Percentiles rank a stretch among this genome's conserved stretches.
phyloP scores from a whole-genome alignment of 2,797 vertebrate species.

The Adrianichthys oophorus region DNA sequence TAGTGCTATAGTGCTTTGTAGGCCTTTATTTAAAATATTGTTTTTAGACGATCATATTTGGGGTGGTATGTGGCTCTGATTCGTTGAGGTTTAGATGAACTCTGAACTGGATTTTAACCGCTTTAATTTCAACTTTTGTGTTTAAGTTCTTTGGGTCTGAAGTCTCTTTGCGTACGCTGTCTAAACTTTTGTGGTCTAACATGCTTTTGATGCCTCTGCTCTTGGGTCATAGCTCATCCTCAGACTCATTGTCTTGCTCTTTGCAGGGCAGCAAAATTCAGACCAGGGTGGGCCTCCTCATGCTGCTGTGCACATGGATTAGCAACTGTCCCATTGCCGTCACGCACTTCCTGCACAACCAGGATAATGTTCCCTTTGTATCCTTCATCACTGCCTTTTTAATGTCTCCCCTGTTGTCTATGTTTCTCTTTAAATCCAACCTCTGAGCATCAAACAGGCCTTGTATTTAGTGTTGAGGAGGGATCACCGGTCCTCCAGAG shows the following conservation, averaged over 20 bases:
- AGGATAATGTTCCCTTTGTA: constrained; percentile 98
- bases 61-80: too few species aligned
- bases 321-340: constrained; percentile 97
- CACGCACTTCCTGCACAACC: constrained; percentile 97
- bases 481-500: neutral
- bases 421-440: neutral
- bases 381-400: constrained; percentile 76
- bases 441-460: neutral
- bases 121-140: too few species aligned
- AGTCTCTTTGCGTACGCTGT: too few species aligned
- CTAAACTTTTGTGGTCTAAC: neutral
- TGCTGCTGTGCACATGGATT: constrained; percentile 98
- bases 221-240: neutral
- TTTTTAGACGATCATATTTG: too few species aligned
- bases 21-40: too few species aligned
- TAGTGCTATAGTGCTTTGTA: too few species aligned
- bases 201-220: constrained; percentile 1
- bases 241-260: constrained; percentile 23
- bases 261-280: constrained; percentile 97
- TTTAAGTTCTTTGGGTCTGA: too few species aligned
- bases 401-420: neutral
- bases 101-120: too few species aligned
- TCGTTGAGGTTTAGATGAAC: too few species aligned
- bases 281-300: constrained; percentile 94
- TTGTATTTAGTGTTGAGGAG: too few species aligned